Evolutionary conservation across 2,797 vertebrate species (phyloP).

Genomic region (Xiphorhynchus erythropygius): DNA sequence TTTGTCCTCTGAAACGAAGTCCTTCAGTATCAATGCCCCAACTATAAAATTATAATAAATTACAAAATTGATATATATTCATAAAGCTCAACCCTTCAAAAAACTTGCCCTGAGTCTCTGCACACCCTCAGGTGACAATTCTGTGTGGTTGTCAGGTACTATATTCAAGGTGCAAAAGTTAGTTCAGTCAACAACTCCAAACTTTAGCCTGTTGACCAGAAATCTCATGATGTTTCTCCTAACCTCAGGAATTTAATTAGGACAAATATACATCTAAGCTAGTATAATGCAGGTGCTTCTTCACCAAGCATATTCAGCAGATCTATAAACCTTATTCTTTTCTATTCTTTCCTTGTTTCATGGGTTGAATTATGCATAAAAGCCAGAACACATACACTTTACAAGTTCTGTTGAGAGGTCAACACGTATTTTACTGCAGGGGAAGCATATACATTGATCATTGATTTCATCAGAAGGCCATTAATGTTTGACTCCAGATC

Average conservation of each 20-base stretch:
- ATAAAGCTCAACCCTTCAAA: neutral
- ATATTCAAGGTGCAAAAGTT: neutral
- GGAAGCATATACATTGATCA: neutral
- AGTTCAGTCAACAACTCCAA: neutral
- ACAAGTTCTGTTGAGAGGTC: neutral
- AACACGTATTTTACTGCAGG: neutral
- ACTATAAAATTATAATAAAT: too few relatives aligned
- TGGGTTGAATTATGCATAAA: neutral
- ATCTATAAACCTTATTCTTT: neutral
- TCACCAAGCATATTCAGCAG: neutral
- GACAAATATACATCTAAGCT: neutral
- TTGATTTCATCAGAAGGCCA: neutral
- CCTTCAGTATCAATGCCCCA: neutral
- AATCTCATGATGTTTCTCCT: neutral
- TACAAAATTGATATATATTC: neutral
- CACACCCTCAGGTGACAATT: neutral
- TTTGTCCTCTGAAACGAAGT: neutral
- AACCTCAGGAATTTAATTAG: neutral
- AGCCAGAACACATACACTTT: neutral
- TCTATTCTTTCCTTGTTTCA: neutral
- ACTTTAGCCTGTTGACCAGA: neutral
- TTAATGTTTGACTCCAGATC: neutral
- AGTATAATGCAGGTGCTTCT: neutral
- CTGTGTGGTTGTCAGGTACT: rapidly evolving
- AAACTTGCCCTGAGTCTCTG: neutral